Percentiles rank a stretch among this genome's conserved stretches.
These are phyloP conservation scores for Peromyscus californicus DNA, from an alignment of 2,113 vertebrate genomes.

Conservation along the genomic window DNA sequence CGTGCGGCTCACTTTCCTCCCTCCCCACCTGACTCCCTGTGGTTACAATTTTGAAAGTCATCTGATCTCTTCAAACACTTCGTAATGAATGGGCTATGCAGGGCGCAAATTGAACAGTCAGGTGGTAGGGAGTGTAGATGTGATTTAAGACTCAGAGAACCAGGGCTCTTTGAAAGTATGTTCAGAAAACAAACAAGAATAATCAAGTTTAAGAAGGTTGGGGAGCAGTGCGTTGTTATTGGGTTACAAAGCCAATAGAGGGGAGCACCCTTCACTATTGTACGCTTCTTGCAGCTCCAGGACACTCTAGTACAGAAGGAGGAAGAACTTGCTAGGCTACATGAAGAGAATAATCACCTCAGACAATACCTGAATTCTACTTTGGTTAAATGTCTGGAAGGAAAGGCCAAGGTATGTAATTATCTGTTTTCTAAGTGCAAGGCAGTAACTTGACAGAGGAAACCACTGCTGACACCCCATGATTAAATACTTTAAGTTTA, in stretches of 20 bases:
- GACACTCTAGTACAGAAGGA: conserved; percentile 96
- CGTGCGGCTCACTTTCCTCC: conserved; percentile 63
- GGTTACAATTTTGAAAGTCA: conserved; percentile 72
- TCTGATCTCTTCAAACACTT: conserved; percentile 80
- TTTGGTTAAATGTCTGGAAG: conserved; percentile 92
- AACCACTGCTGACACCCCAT: neutral
- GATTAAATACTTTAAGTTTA: neutral
- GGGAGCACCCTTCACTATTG: conserved; percentile 73
- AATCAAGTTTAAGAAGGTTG: conserved; percentile 77
- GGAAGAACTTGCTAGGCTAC: conserved; percentile 94
- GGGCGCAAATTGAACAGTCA: conserved; percentile 83
- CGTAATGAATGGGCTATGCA: conserved; percentile 77
- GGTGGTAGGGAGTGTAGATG: conserved; percentile 24
- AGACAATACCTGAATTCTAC: conserved; percentile 94
- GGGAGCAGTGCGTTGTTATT: conserved; percentile 76
- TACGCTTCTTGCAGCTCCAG: conserved; percentile 92
- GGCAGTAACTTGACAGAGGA: neutral
- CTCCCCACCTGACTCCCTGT: conserved; percentile 60
- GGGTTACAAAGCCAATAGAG: conserved; percentile 87
- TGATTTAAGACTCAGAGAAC: conserved; percentile 71
- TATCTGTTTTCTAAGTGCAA: neutral
- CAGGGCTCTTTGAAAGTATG: conserved; percentile 70
- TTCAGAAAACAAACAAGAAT: conserved; percentile 84
- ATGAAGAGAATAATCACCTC: conserved; percentile 96
- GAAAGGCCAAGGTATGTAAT: conserved; percentile 92